Percentiles rank a stretch among this genome's conserved stretches.
Evolutionary conservation across 2,888 invertebrate genomes (phyloP).

Genomic region (Dolichopus griseipennis): DNA sequence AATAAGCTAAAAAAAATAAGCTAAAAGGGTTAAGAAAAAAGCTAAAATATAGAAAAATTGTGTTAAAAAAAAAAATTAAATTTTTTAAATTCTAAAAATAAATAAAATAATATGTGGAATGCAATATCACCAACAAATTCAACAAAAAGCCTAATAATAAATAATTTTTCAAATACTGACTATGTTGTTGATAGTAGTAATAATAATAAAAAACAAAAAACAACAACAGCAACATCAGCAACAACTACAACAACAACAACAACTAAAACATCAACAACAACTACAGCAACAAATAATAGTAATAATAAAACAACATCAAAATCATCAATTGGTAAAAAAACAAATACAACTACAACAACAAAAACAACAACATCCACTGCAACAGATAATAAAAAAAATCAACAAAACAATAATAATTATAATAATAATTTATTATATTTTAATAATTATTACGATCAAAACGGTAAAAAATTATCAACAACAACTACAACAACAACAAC

Average conservation of each 20-base stretch:
- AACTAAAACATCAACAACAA: conserved; percentile 20
- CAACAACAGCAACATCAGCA: conserved; percentile 26
- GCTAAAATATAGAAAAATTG: too few relatives aligned
- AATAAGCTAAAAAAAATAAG: too few relatives aligned
- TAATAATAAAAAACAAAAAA: background rate
- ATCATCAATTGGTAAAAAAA: conserved; percentile 19
- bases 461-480: background rate
- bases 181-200: conserved; percentile 40
- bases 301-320: conserved; percentile 20
- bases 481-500: background rate
- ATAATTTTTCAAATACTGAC: conserved; percentile 42
- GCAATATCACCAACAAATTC: conserved; percentile 43
- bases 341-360: conserved; percentile 22
- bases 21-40: too few relatives aligned
- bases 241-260: conserved; percentile 26
- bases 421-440: background rate
- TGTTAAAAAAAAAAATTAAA: too few relatives aligned
- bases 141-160: conserved; percentile 41
- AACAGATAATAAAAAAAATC: conserved; percentile 20
- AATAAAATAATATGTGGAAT: conserved; percentile 39
- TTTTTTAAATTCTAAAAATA: too few relatives aligned
- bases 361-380: conserved; percentile 23
- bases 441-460: background rate
- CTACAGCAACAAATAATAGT: conserved; percentile 24
- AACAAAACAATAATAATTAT: background rate